Conservation (phyloP, 2,888 invertebrate species). For the Phrixothrix hirtus region DNA sequence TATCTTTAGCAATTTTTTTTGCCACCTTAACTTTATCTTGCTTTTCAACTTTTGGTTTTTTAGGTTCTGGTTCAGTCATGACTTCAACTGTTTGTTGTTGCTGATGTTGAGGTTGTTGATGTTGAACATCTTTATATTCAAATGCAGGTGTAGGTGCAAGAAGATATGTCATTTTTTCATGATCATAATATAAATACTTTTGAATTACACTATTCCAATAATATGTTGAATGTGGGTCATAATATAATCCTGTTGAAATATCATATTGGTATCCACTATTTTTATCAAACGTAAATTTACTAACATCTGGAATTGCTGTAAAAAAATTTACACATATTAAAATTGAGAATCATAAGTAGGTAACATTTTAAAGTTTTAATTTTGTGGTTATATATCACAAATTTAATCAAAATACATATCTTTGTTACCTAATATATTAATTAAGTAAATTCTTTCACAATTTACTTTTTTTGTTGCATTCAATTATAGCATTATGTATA, state of each 20-base stretch:
- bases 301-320: conserved; percentile 79
- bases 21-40: conserved; percentile 96
- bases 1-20: conserved; percentile 95
- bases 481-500: too few species aligned
- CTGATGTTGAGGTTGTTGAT: too few species aligned
- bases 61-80: conserved; percentile 57
- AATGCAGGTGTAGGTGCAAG: conserved; percentile 55
- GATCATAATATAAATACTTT: conserved; percentile 96
- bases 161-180: conserved; percentile 67
- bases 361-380: too few species aligned
- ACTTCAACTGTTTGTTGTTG: conserved; percentile 43
- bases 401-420: too few species aligned
- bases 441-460: too few species aligned
- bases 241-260: conserved; percentile 89
- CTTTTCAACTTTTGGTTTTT: conserved; percentile 74
- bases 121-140: conserved; percentile 33
- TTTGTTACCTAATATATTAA: too few species aligned
- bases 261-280: conserved; percentile 97
- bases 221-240: conserved; percentile 94
- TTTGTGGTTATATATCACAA: too few species aligned
- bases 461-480: too few species aligned
- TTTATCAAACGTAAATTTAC: conserved; percentile 91
- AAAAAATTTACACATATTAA: too few species aligned
- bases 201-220: conserved; percentile 92
- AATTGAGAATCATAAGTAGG: too few species aligned